These are phyloP conservation scores for Lanistes nyassanus DNA, from an alignment of 1,140 invertebrate species.

Conservation along the genomic window DNA sequence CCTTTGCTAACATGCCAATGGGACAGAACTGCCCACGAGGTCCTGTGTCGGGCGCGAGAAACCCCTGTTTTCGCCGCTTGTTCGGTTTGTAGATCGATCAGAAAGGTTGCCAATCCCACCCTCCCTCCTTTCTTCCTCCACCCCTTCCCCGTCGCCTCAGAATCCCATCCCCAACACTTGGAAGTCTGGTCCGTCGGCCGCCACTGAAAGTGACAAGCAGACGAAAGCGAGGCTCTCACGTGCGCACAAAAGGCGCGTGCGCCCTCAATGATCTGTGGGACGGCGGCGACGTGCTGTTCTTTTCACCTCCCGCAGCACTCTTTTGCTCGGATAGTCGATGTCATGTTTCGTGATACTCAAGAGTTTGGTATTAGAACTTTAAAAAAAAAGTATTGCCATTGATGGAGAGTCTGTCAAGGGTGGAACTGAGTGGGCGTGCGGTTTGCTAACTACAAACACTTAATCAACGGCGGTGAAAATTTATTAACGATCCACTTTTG, in stretches of 20 bases:
- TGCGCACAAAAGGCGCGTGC: conserved; percentile 2
- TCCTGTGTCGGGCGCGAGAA: no score
- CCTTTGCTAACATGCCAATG: no score
- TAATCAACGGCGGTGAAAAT: no score
- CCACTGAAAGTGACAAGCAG: conserved; percentile 12
- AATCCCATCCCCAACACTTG: no score
- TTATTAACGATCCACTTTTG: no score
- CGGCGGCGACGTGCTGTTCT: conserved; percentile 3
- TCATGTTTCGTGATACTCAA: no score
- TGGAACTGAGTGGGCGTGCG: no score
- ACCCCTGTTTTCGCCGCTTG: background rate
- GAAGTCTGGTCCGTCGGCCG: background rate
- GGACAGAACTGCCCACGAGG: no score
- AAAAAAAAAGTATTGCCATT: no score
- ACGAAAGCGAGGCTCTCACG: background rate
- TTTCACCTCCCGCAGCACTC: background rate
- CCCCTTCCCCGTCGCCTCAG: background rate
- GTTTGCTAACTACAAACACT: no score
- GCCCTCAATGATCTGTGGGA: background rate
- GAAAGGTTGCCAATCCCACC: background rate
- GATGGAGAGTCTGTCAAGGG: no score
- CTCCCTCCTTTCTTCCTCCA: background rate
- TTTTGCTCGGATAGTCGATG: background rate
- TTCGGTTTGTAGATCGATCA: conserved; percentile 3
- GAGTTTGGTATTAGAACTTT: no score